Base-by-base conservation (phyloP, 1,140 invertebrate genomes). In the Meloidogyne exigua region DNA sequence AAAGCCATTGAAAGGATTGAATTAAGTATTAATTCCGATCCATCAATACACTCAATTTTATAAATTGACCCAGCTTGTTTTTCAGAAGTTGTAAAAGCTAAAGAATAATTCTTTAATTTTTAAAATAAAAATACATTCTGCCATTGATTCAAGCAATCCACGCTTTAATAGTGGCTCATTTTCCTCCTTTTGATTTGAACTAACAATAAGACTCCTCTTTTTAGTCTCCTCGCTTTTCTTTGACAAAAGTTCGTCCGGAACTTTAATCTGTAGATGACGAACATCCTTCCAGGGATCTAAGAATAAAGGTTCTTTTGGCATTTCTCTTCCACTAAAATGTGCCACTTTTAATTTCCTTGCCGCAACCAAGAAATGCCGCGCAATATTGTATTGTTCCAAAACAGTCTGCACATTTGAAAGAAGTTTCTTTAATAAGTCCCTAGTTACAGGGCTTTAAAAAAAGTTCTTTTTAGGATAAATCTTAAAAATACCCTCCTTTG, bases 211-310 rank as follows among this genome's bases (percentile, higher is more conserved):
- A 39, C 36, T 39, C 10, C 49, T 57, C 9, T 57, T 57, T n/a
- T 7, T 57, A 7, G 49, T 18, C 44, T 49, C 13, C 18, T 57
- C 49, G 21, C 49, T 57, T 57, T 57, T 57, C 49, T 57, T 57
- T 13, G 23, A 5, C 57, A 63, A 15, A 28, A 76, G 23, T 5
- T 42, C 18, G 13, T 76, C 69, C 9, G 75, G 75, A 23, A 76
- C 25, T 44, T 67, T 76, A 25, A 78, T 78, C 21, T 72, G 23
- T 39, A 78, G 25, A 68, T 78, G 76, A 5, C 73, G 62, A 7
- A 78, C 76, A 21, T 78, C 71, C 44, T 76, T 42, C 76, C 76
- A 78, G 23, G 67, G 36, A 26, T 78, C 76, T 18, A 68, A 32
- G 21, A 68, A 32, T 36, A 78, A 26, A 44, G 42, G 65, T 26